Conservation (phyloP, 2,888 invertebrate genomes). For the Monoplex corrugatus region DNA sequence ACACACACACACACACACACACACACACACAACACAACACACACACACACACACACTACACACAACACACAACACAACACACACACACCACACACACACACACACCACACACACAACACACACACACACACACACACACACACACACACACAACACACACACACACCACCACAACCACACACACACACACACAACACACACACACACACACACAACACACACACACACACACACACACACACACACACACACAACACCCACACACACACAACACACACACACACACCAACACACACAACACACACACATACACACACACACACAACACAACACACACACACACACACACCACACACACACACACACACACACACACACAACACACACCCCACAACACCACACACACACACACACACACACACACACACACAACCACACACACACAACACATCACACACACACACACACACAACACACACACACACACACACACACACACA, state of each 20-base stretch:
- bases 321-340: too few relatives aligned
- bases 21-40: background rate
- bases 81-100: conserved; percentile 36
- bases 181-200: background rate
- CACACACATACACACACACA: too few relatives aligned
- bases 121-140: background rate
- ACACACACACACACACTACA: conserved; percentile 25
- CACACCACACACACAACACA: background rate
- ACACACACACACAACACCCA: background rate
- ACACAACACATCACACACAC: too few relatives aligned
- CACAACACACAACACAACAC: background rate
- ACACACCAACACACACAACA: background rate
- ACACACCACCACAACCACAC: background rate
- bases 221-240: conserved; percentile 9
- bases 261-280: background rate
- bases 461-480: too few relatives aligned
- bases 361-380: too few relatives aligned
- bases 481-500: too few relatives aligned
- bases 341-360: too few relatives aligned
- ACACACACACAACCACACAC: too few relatives aligned
- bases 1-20: background rate
- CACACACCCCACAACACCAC: too few relatives aligned
- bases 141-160: conserved; percentile 30
- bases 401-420: too few relatives aligned
- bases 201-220: conserved; percentile 12